Evolutionary conservation across 2,888 invertebrate genomes (phyloP), one percentile per base, ranked within the genome.

Genomic region (Pollenia griseotomentosa): DNA sequence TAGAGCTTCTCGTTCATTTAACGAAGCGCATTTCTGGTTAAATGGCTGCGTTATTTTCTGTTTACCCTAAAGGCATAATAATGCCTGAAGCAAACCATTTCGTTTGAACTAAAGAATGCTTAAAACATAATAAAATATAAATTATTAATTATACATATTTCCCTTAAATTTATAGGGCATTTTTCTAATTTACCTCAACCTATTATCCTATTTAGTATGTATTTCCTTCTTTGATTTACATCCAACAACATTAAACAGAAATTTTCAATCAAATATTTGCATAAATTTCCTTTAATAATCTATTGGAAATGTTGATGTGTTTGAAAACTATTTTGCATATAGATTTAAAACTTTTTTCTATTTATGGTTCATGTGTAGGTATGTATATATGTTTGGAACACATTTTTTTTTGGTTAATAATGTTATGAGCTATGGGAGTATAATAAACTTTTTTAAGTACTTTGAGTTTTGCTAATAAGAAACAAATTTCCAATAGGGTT

Each of bases 191-290:
- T 16, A 42, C 16, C n/a, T 14, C 2, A 14, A 65, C 65, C 8
- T 8, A 33, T 33, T 6, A 14, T n/a, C 6, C 53, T n/a, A n/a
- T 51, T n/a, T n/a, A 46, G 19, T 12, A 16, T 42, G 12, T 16
- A 4, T 51, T 57, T 44, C 7, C 44, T 33, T 16, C 40, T 59
- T 55, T 19, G 2, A 1, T 51, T 51, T 68, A 44, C 44, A 14
- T 1, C 10, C n/a, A 12, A 33, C 51, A 66, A 16, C n/a, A 66
- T 68, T 59, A 10, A 75, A 68, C 51, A 75, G 6, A 75, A 55
- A 44, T 61, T 70, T 83, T 83, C 82, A 83, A 82, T 83, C 75
- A 75, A 83, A 70, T 70, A 77, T 83, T 83, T 83, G 70, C 83
- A 70, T 77, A 77, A 83, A 83, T 61, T 70, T 75, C 11, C 11